Evolutionary conservation across 2,797 vertebrate species (phyloP).

Genomic region (Sebastes variabilis): DNA sequence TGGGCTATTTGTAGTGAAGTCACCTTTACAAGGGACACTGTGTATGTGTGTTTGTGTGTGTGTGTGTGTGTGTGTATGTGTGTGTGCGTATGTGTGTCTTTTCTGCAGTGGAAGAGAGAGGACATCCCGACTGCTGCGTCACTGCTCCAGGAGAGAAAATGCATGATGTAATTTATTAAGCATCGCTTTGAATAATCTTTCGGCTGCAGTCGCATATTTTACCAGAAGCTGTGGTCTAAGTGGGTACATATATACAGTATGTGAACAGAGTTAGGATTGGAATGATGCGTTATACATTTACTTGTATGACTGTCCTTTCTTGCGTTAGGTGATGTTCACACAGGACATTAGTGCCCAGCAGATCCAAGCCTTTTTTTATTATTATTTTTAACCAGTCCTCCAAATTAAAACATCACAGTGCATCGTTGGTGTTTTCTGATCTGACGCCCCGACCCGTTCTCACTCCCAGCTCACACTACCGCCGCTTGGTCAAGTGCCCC

Average conservation of each 20-base stretch:
- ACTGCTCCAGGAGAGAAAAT: slow-evolving; percentile 35
- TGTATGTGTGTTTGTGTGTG: not conserved
- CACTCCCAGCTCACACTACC: too few species aligned
- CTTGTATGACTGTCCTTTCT: not conserved
- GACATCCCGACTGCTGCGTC: slow-evolving; percentile 56
- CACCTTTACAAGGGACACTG: slow-evolving; percentile 55
- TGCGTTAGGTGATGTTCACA: not conserved
- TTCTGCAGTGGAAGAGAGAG: slow-evolving; percentile 54
- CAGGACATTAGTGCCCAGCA: not conserved
- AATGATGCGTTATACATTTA: too few species aligned
- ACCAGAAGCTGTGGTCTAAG: not conserved
- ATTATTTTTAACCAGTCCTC: not conserved
- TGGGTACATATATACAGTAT: not conserved
- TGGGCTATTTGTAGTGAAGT: slow-evolving; percentile 57
- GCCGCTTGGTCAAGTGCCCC: too few species aligned
- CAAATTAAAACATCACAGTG: not conserved
- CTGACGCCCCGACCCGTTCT: too few species aligned
- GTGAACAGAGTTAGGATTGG: not conserved
- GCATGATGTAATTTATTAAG: slow-evolving; percentile 13
- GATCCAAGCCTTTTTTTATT: too few species aligned
- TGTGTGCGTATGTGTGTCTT: not conserved
- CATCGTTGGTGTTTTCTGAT: not conserved
- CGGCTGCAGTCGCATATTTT: not conserved
- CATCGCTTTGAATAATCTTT: not conserved
- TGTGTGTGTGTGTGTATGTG: not conserved